Evolutionary conservation across 2,888 invertebrate genomes (phyloP).

Genomic region (Ptilodon capucinus): DNA sequence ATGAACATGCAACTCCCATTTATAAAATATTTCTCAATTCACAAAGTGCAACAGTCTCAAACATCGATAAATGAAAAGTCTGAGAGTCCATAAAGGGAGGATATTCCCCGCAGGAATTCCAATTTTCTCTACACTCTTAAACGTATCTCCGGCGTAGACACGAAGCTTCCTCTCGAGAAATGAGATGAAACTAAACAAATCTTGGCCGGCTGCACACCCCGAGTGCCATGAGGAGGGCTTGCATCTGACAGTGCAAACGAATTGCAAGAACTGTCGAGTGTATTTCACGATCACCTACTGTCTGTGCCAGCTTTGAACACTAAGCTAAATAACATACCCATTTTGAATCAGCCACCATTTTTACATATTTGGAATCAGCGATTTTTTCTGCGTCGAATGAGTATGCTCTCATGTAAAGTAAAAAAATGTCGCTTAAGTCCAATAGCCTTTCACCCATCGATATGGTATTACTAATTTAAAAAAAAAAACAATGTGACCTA

Average conservation of each 20-base stretch:
- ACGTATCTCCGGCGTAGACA: slow-evolving; percentile 13
- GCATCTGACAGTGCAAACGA: slow-evolving; percentile 35
- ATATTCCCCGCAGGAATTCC: slow-evolving; percentile 18
- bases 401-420: too few species aligned
- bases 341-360: too few species aligned
- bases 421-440: too few species aligned
- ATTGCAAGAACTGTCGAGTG: slow-evolving; percentile 24
- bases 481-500: too few species aligned
- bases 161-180: neutral
- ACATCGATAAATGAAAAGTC: slow-evolving; percentile 13
- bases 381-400: too few species aligned
- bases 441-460: too few species aligned
- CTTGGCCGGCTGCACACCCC: slow-evolving; percentile 2
- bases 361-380: too few species aligned
- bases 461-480: too few species aligned
- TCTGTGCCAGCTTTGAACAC: neutral
- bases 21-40: neutral
- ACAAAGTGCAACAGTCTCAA: neutral
- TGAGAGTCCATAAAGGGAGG: slow-evolving; percentile 13
- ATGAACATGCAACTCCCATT: neutral
- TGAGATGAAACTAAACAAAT: slow-evolving; percentile 32
- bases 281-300: slow-evolving; percentile 18
- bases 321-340: slow-evolving; percentile 6
- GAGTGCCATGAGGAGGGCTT: slow-evolving; percentile 21
- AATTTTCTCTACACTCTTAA: slow-evolving; percentile 24